phyloP scores from a whole-genome alignment of 1,140 invertebrate species.

The Pollicipes pollicipes region DNA sequence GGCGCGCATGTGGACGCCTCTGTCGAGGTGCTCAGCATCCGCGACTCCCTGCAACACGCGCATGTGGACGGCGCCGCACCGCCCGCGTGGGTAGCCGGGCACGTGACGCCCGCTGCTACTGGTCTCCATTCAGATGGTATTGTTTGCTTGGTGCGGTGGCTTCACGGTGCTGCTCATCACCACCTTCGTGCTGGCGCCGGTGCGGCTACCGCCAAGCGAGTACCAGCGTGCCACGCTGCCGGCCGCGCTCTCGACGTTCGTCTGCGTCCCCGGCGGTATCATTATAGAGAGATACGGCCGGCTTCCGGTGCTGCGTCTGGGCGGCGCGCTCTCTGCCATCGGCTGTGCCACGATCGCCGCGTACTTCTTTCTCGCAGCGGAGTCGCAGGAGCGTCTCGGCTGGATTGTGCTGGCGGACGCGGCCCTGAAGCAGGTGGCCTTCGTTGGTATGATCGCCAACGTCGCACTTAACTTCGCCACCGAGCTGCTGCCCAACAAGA shows the following conservation, averaged over 20 bases:
- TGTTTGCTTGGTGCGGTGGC: not conserved
- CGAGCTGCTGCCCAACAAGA: not conserved
- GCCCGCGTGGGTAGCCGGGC: not conserved
- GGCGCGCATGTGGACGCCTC: not conserved
- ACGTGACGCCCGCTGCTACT: not conserved
- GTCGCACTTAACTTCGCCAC: slow-evolving; percentile 16
- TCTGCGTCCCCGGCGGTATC: not conserved
- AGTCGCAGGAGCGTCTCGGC: not conserved
- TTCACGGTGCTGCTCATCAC: not conserved
- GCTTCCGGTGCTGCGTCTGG: not conserved
- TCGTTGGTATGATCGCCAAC: not conserved
- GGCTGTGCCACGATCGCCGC: not conserved
- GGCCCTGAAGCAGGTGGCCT: not conserved
- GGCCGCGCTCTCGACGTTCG: not conserved
- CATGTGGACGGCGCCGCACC: not conserved
- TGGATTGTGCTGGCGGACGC: not conserved
- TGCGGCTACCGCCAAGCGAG: not conserved
- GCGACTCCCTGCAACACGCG: not conserved
- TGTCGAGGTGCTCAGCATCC: not conserved
- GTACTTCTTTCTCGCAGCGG: not conserved
- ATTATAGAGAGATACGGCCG: not conserved
- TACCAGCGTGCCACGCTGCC: not conserved
- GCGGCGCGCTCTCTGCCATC: not conserved
- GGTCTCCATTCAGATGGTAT: not conserved
- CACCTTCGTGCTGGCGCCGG: not conserved